A percentile compares a stretch with the other conserved stretches of the same genome.
phyloP scores from a whole-genome alignment of 2,888 invertebrate genomes.

The Nezara viridula region DNA sequence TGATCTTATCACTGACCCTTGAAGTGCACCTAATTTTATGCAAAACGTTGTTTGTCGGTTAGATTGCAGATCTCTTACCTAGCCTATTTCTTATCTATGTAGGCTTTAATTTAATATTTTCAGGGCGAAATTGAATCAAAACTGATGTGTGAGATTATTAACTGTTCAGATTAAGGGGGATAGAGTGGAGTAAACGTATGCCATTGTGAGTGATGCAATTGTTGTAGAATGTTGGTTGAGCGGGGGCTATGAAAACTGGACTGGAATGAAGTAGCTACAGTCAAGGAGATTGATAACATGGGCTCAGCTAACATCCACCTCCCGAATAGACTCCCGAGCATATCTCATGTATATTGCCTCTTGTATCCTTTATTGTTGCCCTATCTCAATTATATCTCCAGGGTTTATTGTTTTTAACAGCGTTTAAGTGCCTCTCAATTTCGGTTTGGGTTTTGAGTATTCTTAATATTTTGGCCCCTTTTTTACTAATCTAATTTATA shows the following conservation, averaged over 20 bases:
- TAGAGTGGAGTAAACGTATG: neutral
- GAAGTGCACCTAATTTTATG: too few relatives aligned
- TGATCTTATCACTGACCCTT: too few relatives aligned
- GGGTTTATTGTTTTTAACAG: neutral
- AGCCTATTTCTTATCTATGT: too few relatives aligned
- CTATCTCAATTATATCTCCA: neutral
- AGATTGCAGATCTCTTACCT: too few relatives aligned
- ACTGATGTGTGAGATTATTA: neutral
- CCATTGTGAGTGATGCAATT: slow-evolving; percentile 20
- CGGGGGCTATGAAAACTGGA: neutral
- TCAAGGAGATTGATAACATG: slow-evolving; percentile 6
- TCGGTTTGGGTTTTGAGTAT: neutral
- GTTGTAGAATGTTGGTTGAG: neutral
- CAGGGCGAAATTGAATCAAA: neutral
- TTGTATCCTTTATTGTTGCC: slow-evolving; percentile 8
- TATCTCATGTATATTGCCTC: slow-evolving; percentile 38
- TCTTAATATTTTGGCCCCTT: too few relatives aligned
- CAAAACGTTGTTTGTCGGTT: too few relatives aligned
- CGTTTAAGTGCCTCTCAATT: neutral
- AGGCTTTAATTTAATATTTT: neutral
- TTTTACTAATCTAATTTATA: too few relatives aligned
- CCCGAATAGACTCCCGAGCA: slow-evolving; percentile 7
- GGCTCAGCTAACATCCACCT: neutral
- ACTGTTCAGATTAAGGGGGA: neutral
- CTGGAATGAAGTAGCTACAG: slow-evolving; percentile 24